A percentile compares a stretch with the other conserved stretches of the same genome.
These are phyloP conservation scores for Eurytoma californica DNA, from an alignment of 2,888 invertebrate species.

Conservation along the genomic window DNA sequence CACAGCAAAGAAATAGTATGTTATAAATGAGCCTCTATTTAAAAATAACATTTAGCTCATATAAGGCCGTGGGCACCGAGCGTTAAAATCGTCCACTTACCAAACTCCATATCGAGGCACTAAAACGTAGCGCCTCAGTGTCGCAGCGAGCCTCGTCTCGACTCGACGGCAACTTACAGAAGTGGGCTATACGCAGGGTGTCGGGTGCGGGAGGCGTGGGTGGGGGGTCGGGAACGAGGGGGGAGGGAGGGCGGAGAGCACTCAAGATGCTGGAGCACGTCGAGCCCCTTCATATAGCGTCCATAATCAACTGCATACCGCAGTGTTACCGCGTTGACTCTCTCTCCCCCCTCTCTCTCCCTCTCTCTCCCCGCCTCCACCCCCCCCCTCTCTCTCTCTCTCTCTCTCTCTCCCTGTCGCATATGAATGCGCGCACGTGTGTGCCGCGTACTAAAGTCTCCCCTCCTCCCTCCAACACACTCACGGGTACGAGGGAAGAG, in stretches of 20 bases:
- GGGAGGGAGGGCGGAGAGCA: constrained; percentile 56
- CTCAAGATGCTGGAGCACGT: constrained; percentile 75
- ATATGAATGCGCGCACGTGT: constrained; percentile 40
- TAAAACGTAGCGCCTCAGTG: constrained; percentile 15
- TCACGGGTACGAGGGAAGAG: no score
- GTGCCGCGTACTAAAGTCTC: constrained; percentile 8
- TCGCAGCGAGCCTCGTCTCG: background rate
- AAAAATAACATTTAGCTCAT: background rate
- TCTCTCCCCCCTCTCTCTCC: background rate
- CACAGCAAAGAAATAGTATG: no score
- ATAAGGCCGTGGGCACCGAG: background rate
- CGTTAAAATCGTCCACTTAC: constrained; percentile 32
- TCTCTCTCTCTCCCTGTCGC: constrained; percentile 25
- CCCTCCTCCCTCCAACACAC: no score
- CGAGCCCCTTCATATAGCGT: constrained; percentile 74
- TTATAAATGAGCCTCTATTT: no score
- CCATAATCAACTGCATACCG: constrained; percentile 75
- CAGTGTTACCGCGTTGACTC: constrained; percentile 66
- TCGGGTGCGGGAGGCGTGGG: background rate
- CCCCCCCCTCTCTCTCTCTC: background rate
- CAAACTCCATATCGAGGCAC: constrained; percentile 23
- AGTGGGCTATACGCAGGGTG: constrained; percentile 38
- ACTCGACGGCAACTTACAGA: constrained; percentile 16
- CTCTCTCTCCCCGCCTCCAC: background rate
- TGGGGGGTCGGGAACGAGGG: background rate